phyloP scores from a whole-genome alignment of 2,888 invertebrate species.

The Hypomecis punctinalis region DNA sequence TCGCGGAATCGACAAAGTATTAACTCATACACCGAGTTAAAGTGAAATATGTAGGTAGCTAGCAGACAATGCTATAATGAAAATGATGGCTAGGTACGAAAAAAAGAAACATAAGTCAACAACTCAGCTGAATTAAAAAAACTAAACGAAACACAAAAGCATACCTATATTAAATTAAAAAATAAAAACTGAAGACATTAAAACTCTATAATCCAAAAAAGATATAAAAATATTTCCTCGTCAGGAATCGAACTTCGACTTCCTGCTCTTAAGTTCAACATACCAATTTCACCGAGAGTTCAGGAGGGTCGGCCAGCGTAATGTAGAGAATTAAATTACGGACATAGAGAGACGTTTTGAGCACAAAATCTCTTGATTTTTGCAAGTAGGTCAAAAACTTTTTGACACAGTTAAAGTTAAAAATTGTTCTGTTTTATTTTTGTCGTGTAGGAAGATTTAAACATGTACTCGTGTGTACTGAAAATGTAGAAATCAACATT shows the following conservation, averaged over 20 bases:
- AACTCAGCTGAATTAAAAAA: too few species aligned
- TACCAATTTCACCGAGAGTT: too few species aligned
- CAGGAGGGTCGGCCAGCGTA: too few species aligned
- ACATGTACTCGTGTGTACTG: neutral
- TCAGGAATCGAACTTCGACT: too few species aligned
- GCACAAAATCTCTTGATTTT: neutral
- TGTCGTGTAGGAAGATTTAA: neutral
- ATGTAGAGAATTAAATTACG: too few species aligned
- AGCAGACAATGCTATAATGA: neutral
- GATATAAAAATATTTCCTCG: too few species aligned
- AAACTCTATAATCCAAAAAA: too few species aligned
- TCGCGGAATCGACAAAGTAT: neutral
- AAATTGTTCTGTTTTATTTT: neutral
- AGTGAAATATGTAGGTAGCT: slow-evolving; percentile 1
- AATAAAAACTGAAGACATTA: too few species aligned
- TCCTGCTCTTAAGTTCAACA: too few species aligned
- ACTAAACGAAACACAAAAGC: too few species aligned
- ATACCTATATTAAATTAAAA: too few species aligned
- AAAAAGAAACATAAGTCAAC: neutral
- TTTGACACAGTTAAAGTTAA: neutral
- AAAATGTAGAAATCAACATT: neutral
- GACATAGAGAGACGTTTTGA: too few species aligned
- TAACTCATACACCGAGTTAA: neutral
- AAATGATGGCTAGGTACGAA: neutral
- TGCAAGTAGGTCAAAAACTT: neutral